A percentile compares a stretch with the other conserved stretches of the same genome.
Evolutionary conservation across 2,113 vertebrate genomes (phyloP).

Genomic region (Phoxinus phoxinus): DNA sequence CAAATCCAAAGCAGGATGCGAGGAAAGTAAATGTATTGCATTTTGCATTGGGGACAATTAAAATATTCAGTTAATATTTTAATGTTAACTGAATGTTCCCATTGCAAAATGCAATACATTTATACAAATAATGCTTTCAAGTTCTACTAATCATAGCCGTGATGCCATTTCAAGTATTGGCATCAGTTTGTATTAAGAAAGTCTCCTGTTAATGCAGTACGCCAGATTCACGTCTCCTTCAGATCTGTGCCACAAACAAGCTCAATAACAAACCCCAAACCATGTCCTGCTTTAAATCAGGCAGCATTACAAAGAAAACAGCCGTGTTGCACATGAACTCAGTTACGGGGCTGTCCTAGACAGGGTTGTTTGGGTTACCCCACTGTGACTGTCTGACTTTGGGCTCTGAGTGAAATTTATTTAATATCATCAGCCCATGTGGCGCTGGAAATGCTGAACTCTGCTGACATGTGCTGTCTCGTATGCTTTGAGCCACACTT

Average conservation of each 20-base stretch:
- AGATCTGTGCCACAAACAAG: background rate
- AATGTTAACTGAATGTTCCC: too few species aligned
- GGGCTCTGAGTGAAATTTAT: background rate
- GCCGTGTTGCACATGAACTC: background rate
- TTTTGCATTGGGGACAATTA: too few species aligned
- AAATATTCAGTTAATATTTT: too few species aligned
- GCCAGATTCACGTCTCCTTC: background rate
- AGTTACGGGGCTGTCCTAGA: constrained; percentile 8
- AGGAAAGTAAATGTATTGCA: too few species aligned
- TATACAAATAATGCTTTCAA: background rate
- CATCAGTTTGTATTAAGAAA: background rate
- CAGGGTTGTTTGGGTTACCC: constrained; percentile 43
- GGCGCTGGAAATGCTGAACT: background rate
- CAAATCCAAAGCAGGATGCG: too few species aligned
- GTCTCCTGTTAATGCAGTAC: background rate
- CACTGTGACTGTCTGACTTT: constrained; percentile 40
- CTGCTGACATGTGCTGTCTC: constrained; percentile 5
- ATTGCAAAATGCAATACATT: too few species aligned
- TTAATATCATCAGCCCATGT: constrained; percentile 16
- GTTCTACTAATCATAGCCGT: background rate
- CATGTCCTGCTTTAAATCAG: background rate
- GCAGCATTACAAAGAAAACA: constrained; percentile 12
- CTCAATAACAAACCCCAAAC: background rate
- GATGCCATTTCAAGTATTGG: background rate
- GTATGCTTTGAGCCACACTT: constrained; percentile 6